Evolutionary conservation across 2,797 vertebrate species (phyloP), one percentile per base, ranked within the genome.

Genomic region (Poecilia velifera): DNA sequence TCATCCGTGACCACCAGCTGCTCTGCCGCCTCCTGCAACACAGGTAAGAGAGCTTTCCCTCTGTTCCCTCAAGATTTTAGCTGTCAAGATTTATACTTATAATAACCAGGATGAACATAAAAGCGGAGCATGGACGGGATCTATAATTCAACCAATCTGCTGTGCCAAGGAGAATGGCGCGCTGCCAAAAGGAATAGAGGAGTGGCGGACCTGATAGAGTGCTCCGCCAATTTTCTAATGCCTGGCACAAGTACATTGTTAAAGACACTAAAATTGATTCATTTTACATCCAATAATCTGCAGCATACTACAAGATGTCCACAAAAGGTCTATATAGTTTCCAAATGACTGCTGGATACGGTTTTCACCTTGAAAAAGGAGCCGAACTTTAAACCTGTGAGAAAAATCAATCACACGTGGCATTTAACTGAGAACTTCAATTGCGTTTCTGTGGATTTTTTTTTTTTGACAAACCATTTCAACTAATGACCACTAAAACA

Each of bases 221-320:
- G 2, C 80, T 79, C 83, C 84, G 91, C 91, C 92, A 94, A 90
- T 83, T 86, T 72, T 90, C 85, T 86, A 92, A 93, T 88, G 91
- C 78, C 92, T 91, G 90, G 91, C 91, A 91, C 91, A 91, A 90
- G 90, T 90, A 87, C 86, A 91, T 93, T 93, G 92, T 94, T 93
- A 93, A 92, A 93, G 88, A 86, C 90, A 90, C 89, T 79, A 84
- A 93, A 92, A 91, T 90, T 93, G 91, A 95, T 93, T 94, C 80
- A 94, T 93, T 88, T 89, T 87, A 88, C 77, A 88, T 92, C 87
- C 89, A 91, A 90, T 93, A 91, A 91, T 87, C 88, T 90, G 83
- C 83, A 76, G 82, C 76, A 86, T 86, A 90, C 84, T 84, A 84
- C 84, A 85, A 82, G 83, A 90, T 87, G 87, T 89, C 90, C 88